phyloP scores from a whole-genome alignment of 2,888 invertebrate species.

The Drosophila fulvimacula region DNA sequence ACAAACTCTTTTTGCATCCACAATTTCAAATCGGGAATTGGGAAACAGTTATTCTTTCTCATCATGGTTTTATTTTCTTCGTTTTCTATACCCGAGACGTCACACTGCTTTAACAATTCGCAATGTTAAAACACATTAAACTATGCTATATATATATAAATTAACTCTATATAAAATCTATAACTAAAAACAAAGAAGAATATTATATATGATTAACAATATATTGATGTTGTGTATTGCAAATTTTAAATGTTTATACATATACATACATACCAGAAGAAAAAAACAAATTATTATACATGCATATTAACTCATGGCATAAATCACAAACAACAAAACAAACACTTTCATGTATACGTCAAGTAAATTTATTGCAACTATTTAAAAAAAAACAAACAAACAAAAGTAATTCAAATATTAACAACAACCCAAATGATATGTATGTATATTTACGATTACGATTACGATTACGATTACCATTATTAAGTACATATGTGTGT shows the following conservation, averaged over 20 bases:
- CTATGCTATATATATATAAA: constrained; percentile 41
- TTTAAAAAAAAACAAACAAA: constrained; percentile 33
- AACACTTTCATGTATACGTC: constrained; percentile 73
- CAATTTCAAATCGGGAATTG: constrained; percentile 9
- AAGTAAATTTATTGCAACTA: constrained; percentile 70
- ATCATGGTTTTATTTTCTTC: constrained; percentile 4
- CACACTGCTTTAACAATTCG: constrained; percentile 20
- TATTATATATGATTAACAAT: constrained; percentile 73
- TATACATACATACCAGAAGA: constrained; percentile 54
- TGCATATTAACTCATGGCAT: constrained; percentile 53
- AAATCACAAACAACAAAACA: constrained; percentile 17
- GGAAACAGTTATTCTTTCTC: background rate
- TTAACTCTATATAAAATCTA: constrained; percentile 54
- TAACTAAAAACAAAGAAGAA: constrained; percentile 43
- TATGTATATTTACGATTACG: constrained; percentile 46
- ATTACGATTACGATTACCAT: constrained; percentile 39
- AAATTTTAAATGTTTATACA: constrained; percentile 79
- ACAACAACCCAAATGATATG: constrained; percentile 33
- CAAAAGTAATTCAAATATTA: constrained; percentile 1
- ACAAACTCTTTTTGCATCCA: constrained; percentile 5
- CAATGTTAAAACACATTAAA: constrained; percentile 45
- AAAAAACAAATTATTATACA: constrained; percentile 27
- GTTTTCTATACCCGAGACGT: constrained; percentile 8
- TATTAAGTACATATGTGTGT: constrained; percentile 67
- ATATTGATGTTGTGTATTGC: constrained; percentile 81